phyloP scores from a whole-genome alignment of 2,888 invertebrate species.

The Papilio gigon region DNA sequence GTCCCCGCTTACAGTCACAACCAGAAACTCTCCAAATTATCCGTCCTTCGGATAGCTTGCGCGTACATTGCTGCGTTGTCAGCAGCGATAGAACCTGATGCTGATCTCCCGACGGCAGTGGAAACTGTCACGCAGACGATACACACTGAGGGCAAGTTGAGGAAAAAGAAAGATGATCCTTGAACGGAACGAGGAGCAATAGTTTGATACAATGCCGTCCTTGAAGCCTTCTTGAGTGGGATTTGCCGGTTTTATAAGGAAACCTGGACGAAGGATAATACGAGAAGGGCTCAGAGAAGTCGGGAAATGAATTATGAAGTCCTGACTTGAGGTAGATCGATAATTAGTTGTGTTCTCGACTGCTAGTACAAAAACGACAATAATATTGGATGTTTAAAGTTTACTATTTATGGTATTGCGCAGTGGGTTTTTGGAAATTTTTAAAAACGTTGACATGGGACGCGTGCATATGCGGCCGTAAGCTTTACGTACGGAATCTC shows the following conservation, averaged over 20 bases:
- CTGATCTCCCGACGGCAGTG: constrained; percentile 88
- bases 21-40: constrained; percentile 96
- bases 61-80: constrained; percentile 95
- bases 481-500: constrained; percentile 47
- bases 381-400: constrained; percentile 58
- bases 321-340: not conserved
- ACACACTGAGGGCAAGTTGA: constrained; percentile 94
- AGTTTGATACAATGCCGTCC: constrained; percentile 49
- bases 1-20: constrained; percentile 96
- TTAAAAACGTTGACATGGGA: constrained; percentile 26
- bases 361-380: constrained; percentile 74
- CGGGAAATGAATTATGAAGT: constrained; percentile 44
- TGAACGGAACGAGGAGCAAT: constrained; percentile 52
- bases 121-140: constrained; percentile 95
- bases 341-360: constrained; percentile 42
- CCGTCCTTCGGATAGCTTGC: constrained; percentile 95
- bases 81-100: constrained; percentile 86
- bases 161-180: constrained; percentile 91
- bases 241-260: constrained; percentile 12
- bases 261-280: not conserved
- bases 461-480: constrained; percentile 12
- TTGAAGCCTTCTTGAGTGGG: constrained; percentile 39
- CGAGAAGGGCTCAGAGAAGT: constrained; percentile 43
- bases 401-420: constrained; percentile 44
- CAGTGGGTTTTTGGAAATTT: constrained; percentile 43